Evolutionary conservation across 2,113 vertebrate genomes (phyloP), one percentile per base, ranked within the genome.

Genomic region (Puma concolor): DNA sequence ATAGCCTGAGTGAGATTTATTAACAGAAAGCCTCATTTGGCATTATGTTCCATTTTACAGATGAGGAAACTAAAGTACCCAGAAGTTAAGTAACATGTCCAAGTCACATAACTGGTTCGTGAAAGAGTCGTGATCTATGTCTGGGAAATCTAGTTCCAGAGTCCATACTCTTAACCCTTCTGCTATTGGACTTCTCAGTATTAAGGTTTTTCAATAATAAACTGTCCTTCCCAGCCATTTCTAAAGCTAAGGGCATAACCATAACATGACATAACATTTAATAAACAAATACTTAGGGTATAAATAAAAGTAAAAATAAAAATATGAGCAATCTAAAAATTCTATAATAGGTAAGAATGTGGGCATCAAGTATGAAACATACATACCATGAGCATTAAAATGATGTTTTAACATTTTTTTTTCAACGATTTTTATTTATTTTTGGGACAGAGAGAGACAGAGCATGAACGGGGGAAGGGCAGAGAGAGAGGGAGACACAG

Each of bases 231-330:
- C n/a, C n/a, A 92, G 9, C 19, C 48, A 77, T 86, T 72, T 21
- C 36, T 10, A 91, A 86, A 64, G 33, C 64, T 77, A 76, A 92
- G 33, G 13, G 17, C 36, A 44, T 11, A 38, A 50, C 44, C 33
- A 88, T 48, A 31, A 15, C 15, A 25, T 81, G 36, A 19, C 16
- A 29, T 77, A n/a, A 72, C 25, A 79, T 72, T 67, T 66, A 81
- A 93, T 79, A 88, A 50, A 64, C 54, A 95, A 72, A 93, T 86
- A 79, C 7, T 67, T 94, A 64, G 76, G 41, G 33, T 36, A 64
- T 50, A 95, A 91, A 57, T 52, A 88, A 94, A 71, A 86, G 31
- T 17, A 79, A 95, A 88, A 93, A 52, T 88, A 36, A 92, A 76
- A 97, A 50, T 63, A 15, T 3, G 60, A 31, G 31, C 11, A 69